Evolutionary conservation across 2,113 vertebrate species (phyloP).

Genomic region (Dromaius novaehollandiae): DNA sequence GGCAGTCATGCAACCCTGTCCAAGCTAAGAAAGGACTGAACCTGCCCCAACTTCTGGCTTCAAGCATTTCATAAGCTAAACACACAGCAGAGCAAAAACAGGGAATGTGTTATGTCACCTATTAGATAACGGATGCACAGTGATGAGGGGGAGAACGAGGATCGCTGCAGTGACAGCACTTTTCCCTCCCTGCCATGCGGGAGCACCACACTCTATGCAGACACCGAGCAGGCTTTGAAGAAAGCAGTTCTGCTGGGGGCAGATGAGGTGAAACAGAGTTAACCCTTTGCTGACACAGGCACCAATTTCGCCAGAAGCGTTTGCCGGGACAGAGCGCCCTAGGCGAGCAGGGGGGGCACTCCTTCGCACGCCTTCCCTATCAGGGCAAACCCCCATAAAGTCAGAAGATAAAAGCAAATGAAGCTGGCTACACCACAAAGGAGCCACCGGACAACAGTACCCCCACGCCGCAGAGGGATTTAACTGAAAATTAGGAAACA

Average conservation of each 20-base stretch:
- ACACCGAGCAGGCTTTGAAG: no score
- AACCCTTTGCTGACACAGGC: not conserved
- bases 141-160: not conserved
- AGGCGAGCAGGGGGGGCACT: no score
- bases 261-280: constrained; percentile 5
- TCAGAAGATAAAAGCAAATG: no score
- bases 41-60: not conserved
- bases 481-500: not conserved
- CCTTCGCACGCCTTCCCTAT: no score
- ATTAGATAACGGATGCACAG: constrained; percentile 11
- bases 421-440: no score
- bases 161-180: not conserved
- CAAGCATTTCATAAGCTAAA: not conserved
- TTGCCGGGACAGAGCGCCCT: no score
- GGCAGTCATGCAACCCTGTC: not conserved
- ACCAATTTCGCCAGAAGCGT: not conserved
- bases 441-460: no score
- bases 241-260: not conserved
- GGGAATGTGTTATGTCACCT: constrained; percentile 38
- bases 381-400: no score
- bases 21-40: not conserved
- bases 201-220: not conserved
- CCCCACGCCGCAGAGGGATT: no score
- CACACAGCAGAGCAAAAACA: not conserved
- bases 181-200: not conserved